These are phyloP conservation scores for Drosophila paulistorum DNA, from an alignment of 1,140 invertebrate species.

Conservation along the genomic window DNA sequence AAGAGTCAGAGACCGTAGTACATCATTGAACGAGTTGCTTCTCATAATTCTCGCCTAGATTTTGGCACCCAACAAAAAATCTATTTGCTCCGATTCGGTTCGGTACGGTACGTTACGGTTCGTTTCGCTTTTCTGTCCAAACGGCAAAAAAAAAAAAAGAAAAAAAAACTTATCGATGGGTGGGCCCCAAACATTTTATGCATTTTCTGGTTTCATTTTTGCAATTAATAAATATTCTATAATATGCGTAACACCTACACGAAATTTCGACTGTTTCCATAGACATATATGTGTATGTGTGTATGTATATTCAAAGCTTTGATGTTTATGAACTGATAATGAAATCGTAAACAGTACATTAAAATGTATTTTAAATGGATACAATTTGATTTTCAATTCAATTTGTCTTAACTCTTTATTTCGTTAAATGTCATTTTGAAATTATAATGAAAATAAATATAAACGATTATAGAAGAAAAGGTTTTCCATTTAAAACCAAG, in stretches of 20 bases:
- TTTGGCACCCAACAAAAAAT: conserved; percentile 31
- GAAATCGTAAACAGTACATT: conserved; percentile 30
- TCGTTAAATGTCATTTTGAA: not conserved
- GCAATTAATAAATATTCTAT: conserved; percentile 11
- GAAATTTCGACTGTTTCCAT: not conserved
- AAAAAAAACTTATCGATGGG: too few relatives aligned
- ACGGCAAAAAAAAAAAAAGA: too few relatives aligned
- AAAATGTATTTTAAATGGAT: conserved; percentile 2
- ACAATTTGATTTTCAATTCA: not conserved
- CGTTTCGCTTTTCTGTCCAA: not conserved
- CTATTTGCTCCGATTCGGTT: not conserved
- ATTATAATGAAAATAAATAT: not conserved
- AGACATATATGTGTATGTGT: not conserved
- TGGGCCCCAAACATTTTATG: not conserved
- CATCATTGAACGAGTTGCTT: conserved; percentile 30
- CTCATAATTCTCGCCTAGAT: conserved; percentile 41
- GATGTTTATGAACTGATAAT: conserved; percentile 48
- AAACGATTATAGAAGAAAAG: not conserved
- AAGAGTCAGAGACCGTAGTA: conserved; percentile 15
- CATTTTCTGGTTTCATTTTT: conserved; percentile 3
- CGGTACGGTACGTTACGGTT: not conserved
- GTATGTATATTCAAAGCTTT: conserved; percentile 1
- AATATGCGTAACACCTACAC: conserved; percentile 1
- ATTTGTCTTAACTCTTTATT: not conserved
- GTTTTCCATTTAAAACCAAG: too few relatives aligned